Percentiles rank a stretch among this genome's conserved stretches.
phyloP scores from a whole-genome alignment of 2,797 vertebrate species.

The Falco berigora region DNA sequence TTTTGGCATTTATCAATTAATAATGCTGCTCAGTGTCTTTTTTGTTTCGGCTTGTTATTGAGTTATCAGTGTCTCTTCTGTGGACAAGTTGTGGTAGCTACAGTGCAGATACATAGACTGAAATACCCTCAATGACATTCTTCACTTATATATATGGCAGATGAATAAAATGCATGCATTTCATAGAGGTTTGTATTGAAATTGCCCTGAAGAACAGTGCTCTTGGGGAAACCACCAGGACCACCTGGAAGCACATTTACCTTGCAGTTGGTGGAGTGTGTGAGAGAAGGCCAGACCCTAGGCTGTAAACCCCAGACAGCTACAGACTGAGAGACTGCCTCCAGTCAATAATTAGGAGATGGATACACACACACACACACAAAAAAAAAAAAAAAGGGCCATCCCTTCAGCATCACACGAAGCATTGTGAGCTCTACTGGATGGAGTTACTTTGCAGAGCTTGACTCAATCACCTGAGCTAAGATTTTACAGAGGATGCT shows the following conservation, averaged over 20 bases:
- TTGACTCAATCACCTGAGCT: not conserved
- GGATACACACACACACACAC: not conserved
- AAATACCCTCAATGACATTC: not conserved
- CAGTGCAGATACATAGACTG: not conserved
- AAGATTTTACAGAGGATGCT: not conserved
- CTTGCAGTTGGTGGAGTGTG: not conserved
- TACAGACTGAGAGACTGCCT: not conserved
- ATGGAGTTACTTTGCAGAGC: not conserved
- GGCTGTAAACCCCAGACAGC: not conserved
- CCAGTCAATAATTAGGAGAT: not conserved
- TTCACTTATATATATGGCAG: not conserved
- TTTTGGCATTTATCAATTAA: not conserved
- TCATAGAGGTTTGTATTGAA: not conserved
- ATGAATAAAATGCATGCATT: conserved; percentile 14
- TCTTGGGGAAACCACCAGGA: not conserved
- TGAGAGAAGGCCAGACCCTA: not conserved
- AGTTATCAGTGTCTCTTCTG: not conserved
- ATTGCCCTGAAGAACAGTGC: not conserved
- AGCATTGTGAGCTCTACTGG: not conserved
- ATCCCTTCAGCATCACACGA: not conserved
- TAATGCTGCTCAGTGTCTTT: not conserved
- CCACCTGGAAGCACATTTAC: not conserved
- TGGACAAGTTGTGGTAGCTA: not conserved
- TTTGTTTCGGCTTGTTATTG: not conserved
- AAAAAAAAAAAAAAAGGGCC: not conserved